These are phyloP conservation scores for Leucoptera coffeella DNA, from an alignment of 2,888 invertebrate species.

Conservation along the genomic window DNA sequence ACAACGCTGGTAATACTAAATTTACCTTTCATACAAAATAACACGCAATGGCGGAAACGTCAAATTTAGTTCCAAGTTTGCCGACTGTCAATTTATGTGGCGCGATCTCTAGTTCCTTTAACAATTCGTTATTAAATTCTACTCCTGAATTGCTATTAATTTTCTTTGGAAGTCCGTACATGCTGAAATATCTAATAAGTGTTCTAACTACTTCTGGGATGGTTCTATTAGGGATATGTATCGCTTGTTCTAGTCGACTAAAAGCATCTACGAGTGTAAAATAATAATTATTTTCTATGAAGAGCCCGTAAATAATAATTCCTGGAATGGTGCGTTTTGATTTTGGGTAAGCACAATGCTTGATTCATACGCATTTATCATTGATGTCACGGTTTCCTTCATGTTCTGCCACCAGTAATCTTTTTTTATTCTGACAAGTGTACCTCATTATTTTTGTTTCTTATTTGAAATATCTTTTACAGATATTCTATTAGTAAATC, in stretches of 20 bases:
- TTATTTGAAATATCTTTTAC: constrained; percentile 9
- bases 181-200: not conserved
- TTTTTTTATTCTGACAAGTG: constrained; percentile 1
- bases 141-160: no score
- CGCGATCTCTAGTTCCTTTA: not conserved
- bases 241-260: constrained; percentile 1
- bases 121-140: constrained; percentile 1
- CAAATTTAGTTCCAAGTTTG: no score
- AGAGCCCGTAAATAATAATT: constrained; percentile 4
- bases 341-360: constrained; percentile 9
- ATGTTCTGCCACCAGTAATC: constrained; percentile 4
- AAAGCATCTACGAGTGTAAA: constrained; percentile 1
- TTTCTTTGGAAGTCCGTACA: constrained; percentile 1
- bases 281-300: not conserved
- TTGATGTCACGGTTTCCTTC: constrained; percentile 2
- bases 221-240: not conserved
- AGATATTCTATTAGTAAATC: constrained; percentile 8
- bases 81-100: constrained; percentile 1
- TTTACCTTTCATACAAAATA: no score
- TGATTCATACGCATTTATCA: constrained; percentile 5
- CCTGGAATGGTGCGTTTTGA: constrained; percentile 8
- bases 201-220: not conserved
- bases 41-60: no score
- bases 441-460: constrained; percentile 9
- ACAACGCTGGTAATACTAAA: no score